A percentile compares a stretch with the other conserved stretches of the same genome.
These are phyloP conservation scores for Eurypyga helias DNA, from an alignment of 2,113 vertebrate species.

Conservation along the genomic window DNA sequence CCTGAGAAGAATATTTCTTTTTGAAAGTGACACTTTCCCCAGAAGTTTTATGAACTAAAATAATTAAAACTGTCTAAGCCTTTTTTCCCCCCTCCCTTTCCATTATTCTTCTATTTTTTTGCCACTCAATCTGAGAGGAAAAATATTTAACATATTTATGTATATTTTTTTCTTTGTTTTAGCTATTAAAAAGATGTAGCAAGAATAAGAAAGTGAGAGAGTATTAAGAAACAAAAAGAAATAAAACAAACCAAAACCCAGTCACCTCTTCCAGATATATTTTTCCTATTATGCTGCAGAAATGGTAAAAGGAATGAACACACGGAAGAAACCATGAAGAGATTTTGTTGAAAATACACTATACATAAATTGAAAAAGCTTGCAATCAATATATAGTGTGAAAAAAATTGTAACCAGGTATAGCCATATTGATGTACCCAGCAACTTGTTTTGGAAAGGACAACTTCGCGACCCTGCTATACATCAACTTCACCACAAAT, in stretches of 20 bases:
- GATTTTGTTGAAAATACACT: background rate
- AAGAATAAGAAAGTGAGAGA: background rate
- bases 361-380: background rate
- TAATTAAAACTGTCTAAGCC: background rate
- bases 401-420: background rate
- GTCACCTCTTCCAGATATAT: background rate
- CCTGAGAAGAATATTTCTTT: background rate
- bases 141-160: background rate
- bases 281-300: too few species aligned
- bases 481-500: background rate
- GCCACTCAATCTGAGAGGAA: background rate
- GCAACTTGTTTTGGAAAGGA: background rate
- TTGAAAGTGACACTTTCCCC: background rate
- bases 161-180: background rate
- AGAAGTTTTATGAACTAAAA: background rate
- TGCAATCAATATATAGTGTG: background rate
- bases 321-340: background rate
- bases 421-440: background rate
- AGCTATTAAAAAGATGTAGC: background rate
- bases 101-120: background rate
- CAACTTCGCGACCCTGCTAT: background rate
- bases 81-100: background rate
- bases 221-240: background rate
- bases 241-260: background rate
- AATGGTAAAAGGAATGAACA: background rate